Conservation (phyloP, 2,888 invertebrate species). For the Hyppa rectilinea region DNA sequence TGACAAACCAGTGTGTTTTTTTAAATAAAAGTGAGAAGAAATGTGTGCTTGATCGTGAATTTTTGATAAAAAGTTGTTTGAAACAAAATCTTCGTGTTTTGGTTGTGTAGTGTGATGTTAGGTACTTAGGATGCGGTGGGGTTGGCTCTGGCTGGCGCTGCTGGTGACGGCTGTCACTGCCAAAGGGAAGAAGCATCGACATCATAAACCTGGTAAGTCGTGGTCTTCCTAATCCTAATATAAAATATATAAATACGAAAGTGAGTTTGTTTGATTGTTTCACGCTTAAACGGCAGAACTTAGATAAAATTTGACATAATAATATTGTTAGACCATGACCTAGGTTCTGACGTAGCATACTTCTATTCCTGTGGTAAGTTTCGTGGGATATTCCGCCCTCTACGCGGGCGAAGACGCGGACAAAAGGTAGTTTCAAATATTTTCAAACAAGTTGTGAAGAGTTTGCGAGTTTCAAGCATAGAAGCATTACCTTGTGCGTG, state of each 20-base stretch:
- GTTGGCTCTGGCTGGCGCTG: slow-evolving; percentile 74
- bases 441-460: slow-evolving; percentile 10
- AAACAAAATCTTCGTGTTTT: slow-evolving; percentile 56
- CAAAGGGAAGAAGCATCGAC: slow-evolving; percentile 83
- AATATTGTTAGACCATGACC: no score
- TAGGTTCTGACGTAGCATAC: no score
- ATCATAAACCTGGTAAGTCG: slow-evolving; percentile 84
- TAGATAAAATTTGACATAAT: no score
- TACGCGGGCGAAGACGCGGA: no score
- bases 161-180: slow-evolving; percentile 79
- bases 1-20: slow-evolving; percentile 5
- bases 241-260: no score
- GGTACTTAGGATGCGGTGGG: slow-evolving; percentile 76
- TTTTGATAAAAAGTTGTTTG: slow-evolving; percentile 61
- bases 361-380: no score
- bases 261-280: no score
- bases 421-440: neutral
- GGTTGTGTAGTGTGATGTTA: slow-evolving; percentile 76
- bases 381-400: no score
- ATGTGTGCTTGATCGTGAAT: slow-evolving; percentile 54
- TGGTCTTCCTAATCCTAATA: no score
- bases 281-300: no score
- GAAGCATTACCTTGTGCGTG: no score
- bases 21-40: slow-evolving; percentile 12
- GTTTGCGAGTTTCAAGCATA: neutral